Evolutionary conservation across 2,888 invertebrate species (phyloP).

Genomic region (Ochlodes sylvanus): DNA sequence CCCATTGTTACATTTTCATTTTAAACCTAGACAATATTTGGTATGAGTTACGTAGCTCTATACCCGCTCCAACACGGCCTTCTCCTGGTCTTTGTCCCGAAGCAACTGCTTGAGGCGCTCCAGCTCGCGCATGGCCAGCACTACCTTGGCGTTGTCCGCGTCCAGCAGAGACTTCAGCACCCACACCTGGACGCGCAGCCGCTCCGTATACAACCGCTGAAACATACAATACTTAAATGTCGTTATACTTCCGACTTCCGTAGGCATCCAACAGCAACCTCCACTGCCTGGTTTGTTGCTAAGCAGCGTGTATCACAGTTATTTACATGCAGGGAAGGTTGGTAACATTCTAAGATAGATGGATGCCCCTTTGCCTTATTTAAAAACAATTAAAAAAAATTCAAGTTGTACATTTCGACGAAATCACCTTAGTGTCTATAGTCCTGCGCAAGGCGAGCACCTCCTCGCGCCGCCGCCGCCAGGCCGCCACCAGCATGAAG

Average conservation of each 20-base stretch:
- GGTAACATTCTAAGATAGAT: too few relatives aligned
- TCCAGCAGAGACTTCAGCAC: conserved; percentile 84
- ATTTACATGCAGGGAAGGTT: too few relatives aligned
- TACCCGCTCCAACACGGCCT: conserved; percentile 70
- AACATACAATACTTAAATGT: not conserved
- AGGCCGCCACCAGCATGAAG: conserved; percentile 79
- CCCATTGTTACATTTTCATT: too few relatives aligned
- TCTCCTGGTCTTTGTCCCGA: conserved; percentile 74
- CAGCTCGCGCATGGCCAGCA: conserved; percentile 60
- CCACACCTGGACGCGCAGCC: conserved; percentile 83
- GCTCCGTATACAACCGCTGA: conserved; percentile 71
- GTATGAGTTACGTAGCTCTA: too few relatives aligned
- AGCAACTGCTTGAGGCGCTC: conserved; percentile 76
- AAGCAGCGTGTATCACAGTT: too few relatives aligned
- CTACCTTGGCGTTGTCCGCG: conserved; percentile 82
- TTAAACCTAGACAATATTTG: too few relatives aligned
- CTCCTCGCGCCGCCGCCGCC: conserved; percentile 82
- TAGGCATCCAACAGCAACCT: too few relatives aligned
- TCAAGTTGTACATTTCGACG: not conserved
- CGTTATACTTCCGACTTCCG: too few relatives aligned
- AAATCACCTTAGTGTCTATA: conserved; percentile 68
- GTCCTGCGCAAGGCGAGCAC: conserved; percentile 73
- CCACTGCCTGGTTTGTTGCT: too few relatives aligned
- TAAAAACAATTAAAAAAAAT: too few relatives aligned
- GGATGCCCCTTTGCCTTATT: too few relatives aligned